These are phyloP conservation scores for Magallana nippona DNA, from an alignment of 2,888 invertebrate species.

Conservation along the genomic window DNA sequence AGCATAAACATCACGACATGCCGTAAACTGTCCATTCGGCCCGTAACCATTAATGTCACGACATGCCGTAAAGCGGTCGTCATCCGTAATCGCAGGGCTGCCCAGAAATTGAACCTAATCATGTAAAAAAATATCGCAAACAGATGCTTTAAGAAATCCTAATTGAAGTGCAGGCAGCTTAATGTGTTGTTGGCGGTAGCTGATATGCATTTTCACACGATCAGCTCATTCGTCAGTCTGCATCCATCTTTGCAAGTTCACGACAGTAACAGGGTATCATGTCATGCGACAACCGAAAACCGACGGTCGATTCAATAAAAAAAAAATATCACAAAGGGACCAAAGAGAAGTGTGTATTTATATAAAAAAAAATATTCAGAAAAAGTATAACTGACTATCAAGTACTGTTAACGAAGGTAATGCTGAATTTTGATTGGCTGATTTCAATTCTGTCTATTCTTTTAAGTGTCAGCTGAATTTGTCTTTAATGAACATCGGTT, in stretches of 20 bases:
- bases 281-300: slow-evolving; percentile 2
- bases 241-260: background rate
- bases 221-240: background rate
- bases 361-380: too few relatives aligned
- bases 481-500: too few relatives aligned
- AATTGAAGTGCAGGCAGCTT: slow-evolving; percentile 28
- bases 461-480: too few relatives aligned
- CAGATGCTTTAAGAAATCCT: slow-evolving; percentile 25
- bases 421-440: too few relatives aligned
- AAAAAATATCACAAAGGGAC: too few relatives aligned
- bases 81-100: slow-evolving; percentile 18
- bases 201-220: slow-evolving; percentile 24
- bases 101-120: slow-evolving; percentile 30
- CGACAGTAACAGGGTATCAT: background rate
- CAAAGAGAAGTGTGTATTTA: too few relatives aligned
- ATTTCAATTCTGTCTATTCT: too few relatives aligned
- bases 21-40: background rate
- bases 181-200: slow-evolving; percentile 19
- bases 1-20: slow-evolving; percentile 12
- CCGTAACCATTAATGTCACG: slow-evolving; percentile 5
- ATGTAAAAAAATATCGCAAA: slow-evolving; percentile 24
- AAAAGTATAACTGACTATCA: too few relatives aligned
- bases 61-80: slow-evolving; percentile 21
- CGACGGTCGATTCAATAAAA: background rate
- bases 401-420: too few relatives aligned